Base-by-base conservation (phyloP, 2,113 vertebrate genomes). In the Zapus hudsonius region DNA sequence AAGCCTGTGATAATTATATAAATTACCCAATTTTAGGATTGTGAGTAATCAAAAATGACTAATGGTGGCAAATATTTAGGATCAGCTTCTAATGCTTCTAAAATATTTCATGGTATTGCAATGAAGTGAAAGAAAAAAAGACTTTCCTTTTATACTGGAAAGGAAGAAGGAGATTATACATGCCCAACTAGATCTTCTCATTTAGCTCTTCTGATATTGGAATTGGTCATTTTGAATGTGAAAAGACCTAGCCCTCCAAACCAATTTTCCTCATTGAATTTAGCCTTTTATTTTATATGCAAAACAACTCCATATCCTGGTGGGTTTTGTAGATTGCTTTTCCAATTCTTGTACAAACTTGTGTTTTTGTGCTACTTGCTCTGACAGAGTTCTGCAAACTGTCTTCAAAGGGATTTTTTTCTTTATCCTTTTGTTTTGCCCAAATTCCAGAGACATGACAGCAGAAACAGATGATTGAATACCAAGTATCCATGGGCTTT, bases 231-330 rank as follows among this genome's bases (percentile, higher is more conserved):
- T 67, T 85, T 87, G 64, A 84, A 4, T 52, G 29, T 31, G 33
- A 70, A 40, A 44, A 92, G 74, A 80, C 12, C 7, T 72, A 73
- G 25, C 22, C 29, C 31, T 91, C 47, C 40, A 91, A 83, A 85
- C 20, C 31, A 36, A 73, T 67, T 81, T 87, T 90, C 55, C 44
- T 6, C 11, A n/a, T 63, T 81, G 29, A 81, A 38, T 61, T 76
- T 80, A 81, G 38, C 74, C 52, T 87, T 87, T 78, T 91, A 66
- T 93, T 94, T 87, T 80, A 84, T 61, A 74, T 89, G 66, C 76
- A 87, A 74, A 94, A 84, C 69, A 91, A 31, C 22, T 55, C 85
- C 55, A 31, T 40, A 67, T 44, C 36, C 36, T 81, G 79, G 31
- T 66, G 31, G 79, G 67, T 55, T 80, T 84, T 73, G 22, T 73